phyloP scores from a whole-genome alignment of 2,797 vertebrate species.

The Menidia menidia region DNA sequence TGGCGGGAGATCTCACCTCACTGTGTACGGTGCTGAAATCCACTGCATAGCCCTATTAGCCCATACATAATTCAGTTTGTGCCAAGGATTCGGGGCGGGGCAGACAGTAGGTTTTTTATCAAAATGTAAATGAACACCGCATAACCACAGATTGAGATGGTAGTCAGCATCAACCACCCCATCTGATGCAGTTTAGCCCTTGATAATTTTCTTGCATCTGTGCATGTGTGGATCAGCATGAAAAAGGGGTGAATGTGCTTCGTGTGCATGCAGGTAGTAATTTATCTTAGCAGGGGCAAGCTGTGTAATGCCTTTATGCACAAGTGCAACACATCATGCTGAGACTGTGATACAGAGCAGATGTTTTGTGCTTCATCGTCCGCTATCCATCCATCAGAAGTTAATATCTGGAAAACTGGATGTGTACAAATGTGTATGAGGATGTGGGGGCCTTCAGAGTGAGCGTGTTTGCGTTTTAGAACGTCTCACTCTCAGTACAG shows the following conservation, averaged over 20 bases:
- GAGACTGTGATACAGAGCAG: slow-evolving; percentile 60
- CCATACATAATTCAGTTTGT: too few species aligned
- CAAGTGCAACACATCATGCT: slow-evolving; percentile 43
- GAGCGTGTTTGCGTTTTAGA: slow-evolving; percentile 9
- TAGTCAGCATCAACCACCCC: slow-evolving; percentile 10
- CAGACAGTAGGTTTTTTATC: neutral
- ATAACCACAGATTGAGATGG: neutral
- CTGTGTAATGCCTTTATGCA: slow-evolving; percentile 64
- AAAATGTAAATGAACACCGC: slow-evolving; percentile 14
- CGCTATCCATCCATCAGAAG: slow-evolving; percentile 52
- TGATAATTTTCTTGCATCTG: slow-evolving; percentile 8
- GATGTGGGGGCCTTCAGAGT: neutral
- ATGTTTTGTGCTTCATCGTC: slow-evolving; percentile 57
- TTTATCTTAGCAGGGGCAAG: slow-evolving; percentile 56
- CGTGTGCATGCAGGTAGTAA: slow-evolving; percentile 45
- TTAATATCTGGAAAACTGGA: slow-evolving; percentile 52
- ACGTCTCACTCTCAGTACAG: neutral
- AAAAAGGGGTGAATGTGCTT: slow-evolving; percentile 27
- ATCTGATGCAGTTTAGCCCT: neutral
- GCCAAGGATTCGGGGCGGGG: too few species aligned
- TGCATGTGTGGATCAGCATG: slow-evolving; percentile 12
- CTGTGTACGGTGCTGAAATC: too few species aligned
- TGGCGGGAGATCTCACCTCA: too few species aligned
- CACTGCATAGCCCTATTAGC: too few species aligned
- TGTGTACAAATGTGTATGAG: slow-evolving; percentile 1